A percentile compares a stretch with the other conserved stretches of the same genome.
These are phyloP conservation scores for Matsumyia berberina DNA, from an alignment of 2,888 invertebrate genomes.

Conservation along the genomic window DNA sequence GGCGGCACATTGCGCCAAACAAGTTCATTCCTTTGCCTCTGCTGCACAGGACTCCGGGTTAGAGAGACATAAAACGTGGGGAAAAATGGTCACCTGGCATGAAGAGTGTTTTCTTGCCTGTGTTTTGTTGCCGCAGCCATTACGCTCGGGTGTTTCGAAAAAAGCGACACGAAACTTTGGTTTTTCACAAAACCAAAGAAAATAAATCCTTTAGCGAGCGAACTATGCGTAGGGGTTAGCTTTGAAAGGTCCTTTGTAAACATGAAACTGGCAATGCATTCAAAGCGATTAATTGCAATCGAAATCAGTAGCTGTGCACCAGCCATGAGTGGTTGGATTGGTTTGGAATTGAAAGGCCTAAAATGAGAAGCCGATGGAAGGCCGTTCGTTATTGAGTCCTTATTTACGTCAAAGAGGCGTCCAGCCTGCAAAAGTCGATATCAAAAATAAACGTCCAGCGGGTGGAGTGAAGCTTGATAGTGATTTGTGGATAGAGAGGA, in stretches of 20 bases:
- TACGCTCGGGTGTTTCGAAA: background rate
- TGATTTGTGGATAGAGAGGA: no score
- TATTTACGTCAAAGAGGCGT: no score
- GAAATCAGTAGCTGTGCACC: background rate
- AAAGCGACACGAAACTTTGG: background rate
- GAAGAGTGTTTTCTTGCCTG: background rate
- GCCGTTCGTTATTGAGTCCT: no score
- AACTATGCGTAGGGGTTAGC: background rate
- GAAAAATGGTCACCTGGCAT: background rate
- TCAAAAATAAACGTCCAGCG: no score
- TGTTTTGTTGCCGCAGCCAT: constrained; percentile 21
- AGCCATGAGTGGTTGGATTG: no score
- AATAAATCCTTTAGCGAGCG: background rate
- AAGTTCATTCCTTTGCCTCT: constrained; percentile 20
- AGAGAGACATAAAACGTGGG: background rate
- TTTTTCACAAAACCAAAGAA: no score
- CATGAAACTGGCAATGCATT: background rate
- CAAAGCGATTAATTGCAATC: constrained; percentile 1
- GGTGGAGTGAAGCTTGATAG: no score
- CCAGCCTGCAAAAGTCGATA: no score
- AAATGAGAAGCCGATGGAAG: no score
- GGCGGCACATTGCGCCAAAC: constrained; percentile 36
- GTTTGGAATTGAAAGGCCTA: no score
- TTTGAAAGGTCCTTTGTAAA: background rate
- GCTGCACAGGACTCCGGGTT: background rate